Base-by-base conservation (phyloP, 2,797 vertebrate species). In the Macropus fuliginosus region DNA sequence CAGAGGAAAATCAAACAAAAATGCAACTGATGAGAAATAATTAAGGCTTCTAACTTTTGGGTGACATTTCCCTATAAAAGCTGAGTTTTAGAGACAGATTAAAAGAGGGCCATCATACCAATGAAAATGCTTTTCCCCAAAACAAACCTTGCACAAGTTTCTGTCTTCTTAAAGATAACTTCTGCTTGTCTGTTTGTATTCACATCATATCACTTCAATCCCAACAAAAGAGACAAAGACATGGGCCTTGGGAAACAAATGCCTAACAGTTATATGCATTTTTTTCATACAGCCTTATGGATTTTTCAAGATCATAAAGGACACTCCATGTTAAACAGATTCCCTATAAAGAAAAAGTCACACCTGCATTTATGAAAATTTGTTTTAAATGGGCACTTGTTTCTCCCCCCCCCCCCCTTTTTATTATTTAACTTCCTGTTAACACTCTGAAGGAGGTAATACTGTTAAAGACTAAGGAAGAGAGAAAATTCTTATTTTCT, bases 11-110 rank as follows among this genome's bases (percentile, higher is more conserved):
- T 21, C 34, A 59, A 87, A 62, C n/a, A 31, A 46, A 95, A 93
- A 55, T 13, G 74, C 5, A 54, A 94, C 2, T 56, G 0, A 81
- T 54, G 59, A 97, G 46, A 96, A 96, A 93, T 31, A 94, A 54
- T 1, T 34, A 96, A 89, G 92, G 28, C 54, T 92, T 93, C 94
- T 12, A 56, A 92, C 52, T 96, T 95, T 12, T 1, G 62, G 91
- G 57, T 11, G 46, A 31, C 91, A 31, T 8, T 92, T 91, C 91
- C 18, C 31, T 0, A 0, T 2, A 10, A 46, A 0, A 46, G 55
- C 54, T 93, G 91, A 1, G 29, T 54, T 94, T 92, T 57, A 93
- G 94, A 94, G 96, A 92, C 5, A 54, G 56, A 55, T 18, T 31
- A 91, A 40, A 28, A 90, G 92, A 11, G 1, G 74, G 91, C 55